Evolutionary conservation across 2,797 vertebrate genomes (phyloP).

Genomic region (Sarcophilus harrisii): DNA sequence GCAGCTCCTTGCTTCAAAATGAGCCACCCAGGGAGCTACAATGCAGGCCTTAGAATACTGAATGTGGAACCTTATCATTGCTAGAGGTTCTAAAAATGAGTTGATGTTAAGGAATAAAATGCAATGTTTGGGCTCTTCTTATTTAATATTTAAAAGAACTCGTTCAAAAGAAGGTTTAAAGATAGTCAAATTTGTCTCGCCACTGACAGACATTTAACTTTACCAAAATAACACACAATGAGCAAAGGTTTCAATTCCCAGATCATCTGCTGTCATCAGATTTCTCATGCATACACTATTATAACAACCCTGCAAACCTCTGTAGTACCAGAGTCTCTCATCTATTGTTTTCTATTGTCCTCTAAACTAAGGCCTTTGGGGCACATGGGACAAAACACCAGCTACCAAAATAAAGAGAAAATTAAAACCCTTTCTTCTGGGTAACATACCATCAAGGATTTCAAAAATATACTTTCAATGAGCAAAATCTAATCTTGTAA

Average conservation of each 20-base stretch:
- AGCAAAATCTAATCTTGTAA: neutral
- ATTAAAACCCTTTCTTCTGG: neutral
- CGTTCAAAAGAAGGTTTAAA: neutral
- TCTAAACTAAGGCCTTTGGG: neutral
- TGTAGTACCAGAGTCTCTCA: too few species aligned
- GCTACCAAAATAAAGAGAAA: neutral
- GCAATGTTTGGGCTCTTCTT: neutral
- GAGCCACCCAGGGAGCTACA: neutral
- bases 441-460: neutral
- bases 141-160: neutral
- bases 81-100: neutral
- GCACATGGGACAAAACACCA: neutral
- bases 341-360: neutral
- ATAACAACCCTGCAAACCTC: neutral
- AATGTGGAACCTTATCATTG: neutral
- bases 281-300: too few species aligned
- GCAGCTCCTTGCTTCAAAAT: neutral
- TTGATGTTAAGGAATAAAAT: neutral
- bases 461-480: neutral
- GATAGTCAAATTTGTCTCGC: neutral
- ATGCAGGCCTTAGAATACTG: neutral
- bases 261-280: neutral
- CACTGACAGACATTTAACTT: neutral
- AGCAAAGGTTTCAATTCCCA: neutral
- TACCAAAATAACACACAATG: neutral